phyloP scores from a whole-genome alignment of 2,797 vertebrate species.

The Aselliscus stoliczkanus region DNA sequence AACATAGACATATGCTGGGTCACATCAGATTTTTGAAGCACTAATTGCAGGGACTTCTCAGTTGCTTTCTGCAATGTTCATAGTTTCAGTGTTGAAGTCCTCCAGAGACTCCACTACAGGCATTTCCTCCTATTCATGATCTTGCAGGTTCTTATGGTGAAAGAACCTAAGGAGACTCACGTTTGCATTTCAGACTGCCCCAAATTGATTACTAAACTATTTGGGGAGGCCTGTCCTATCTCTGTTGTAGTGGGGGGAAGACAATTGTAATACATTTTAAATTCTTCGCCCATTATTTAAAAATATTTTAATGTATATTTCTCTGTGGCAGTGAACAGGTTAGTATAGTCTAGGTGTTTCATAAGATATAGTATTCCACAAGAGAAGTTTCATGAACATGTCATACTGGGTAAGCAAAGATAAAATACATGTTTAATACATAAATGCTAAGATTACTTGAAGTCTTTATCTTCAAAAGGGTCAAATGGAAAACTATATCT shows the following conservation, averaged over 20 bases:
- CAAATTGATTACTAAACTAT: background rate
- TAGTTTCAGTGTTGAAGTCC: background rate
- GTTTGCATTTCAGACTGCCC: background rate
- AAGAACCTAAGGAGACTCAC: background rate
- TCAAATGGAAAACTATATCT: background rate
- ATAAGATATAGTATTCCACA: background rate
- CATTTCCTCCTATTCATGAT: background rate
- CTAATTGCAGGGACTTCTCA: background rate
- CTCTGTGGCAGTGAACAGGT: background rate
- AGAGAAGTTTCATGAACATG: background rate
- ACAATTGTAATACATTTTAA: background rate
- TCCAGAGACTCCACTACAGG: background rate
- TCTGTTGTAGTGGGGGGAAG: background rate
- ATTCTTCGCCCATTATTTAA: background rate
- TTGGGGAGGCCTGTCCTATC: background rate
- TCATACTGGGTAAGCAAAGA: background rate
- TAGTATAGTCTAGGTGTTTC: background rate
- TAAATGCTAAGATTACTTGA: background rate
- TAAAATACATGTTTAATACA: background rate
- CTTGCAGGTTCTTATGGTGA: background rate
- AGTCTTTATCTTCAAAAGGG: background rate
- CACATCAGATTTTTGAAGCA: background rate
- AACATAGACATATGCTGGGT: background rate
- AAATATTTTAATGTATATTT: background rate
- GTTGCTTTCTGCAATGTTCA: background rate